A percentile compares a stretch with the other conserved stretches of the same genome.
These are phyloP conservation scores for Busseola fusca DNA, from an alignment of 2,888 invertebrate species.

Conservation along the genomic window DNA sequence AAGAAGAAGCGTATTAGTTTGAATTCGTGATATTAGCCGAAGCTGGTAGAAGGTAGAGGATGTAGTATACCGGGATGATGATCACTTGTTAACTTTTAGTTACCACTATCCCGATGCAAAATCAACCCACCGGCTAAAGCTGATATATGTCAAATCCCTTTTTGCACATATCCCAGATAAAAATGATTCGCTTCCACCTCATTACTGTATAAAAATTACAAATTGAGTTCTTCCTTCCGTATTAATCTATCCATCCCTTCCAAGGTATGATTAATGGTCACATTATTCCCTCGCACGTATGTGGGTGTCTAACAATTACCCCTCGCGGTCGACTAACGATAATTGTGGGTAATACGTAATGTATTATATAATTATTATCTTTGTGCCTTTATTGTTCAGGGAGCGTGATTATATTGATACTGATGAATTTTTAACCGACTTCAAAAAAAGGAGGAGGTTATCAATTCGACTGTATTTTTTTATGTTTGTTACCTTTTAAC, in stretches of 20 bases:
- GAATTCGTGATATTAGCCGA: background rate
- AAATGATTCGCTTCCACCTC: slow-evolving; percentile 2
- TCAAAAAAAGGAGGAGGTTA: background rate
- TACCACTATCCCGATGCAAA: background rate
- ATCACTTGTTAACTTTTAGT: background rate
- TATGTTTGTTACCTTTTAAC: too few species aligned
- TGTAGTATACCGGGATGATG: background rate
- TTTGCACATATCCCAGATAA: background rate
- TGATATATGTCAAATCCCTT: background rate
- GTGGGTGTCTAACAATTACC: slow-evolving; percentile 44
- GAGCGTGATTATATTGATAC: slow-evolving; percentile 9
- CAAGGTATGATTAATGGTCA: slow-evolving; percentile 46
- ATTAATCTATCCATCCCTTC: slow-evolving; percentile 39
- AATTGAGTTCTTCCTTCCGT: slow-evolving; percentile 37
- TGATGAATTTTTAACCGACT: slow-evolving; percentile 5
- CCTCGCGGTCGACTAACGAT: slow-evolving; percentile 46
- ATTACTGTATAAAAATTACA: slow-evolving; percentile 31
- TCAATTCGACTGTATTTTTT: too few species aligned
- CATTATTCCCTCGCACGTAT: slow-evolving; percentile 37
- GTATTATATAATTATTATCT: slow-evolving; percentile 38
- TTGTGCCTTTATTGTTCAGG: slow-evolving; percentile 21
- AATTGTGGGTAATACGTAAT: slow-evolving; percentile 46
- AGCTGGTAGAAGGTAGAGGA: background rate
- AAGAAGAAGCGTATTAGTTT: background rate
- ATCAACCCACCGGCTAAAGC: background rate